Percentiles rank a stretch among this genome's conserved stretches.
These are phyloP conservation scores for Euleptes europaea DNA, from an alignment of 2,113 vertebrate species.

Conservation along the genomic window DNA sequence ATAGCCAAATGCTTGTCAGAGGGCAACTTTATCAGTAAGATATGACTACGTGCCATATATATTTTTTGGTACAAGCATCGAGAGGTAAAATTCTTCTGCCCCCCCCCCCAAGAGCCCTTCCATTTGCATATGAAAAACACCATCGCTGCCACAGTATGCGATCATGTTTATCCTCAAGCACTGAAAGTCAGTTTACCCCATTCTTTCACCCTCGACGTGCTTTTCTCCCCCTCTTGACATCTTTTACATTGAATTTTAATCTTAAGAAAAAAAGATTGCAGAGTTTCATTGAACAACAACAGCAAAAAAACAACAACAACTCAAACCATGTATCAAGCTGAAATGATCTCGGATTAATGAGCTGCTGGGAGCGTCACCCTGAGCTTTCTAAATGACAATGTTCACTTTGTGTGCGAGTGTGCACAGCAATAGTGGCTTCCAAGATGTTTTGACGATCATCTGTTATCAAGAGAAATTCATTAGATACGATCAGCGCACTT, in stretches of 20 bases:
- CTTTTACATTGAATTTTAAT: not conserved
- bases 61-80: not conserved
- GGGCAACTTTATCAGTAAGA: not conserved
- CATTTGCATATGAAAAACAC: not conserved
- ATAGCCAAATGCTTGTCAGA: not conserved
- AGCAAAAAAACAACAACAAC: not conserved
- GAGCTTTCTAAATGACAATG: conserved; percentile 1
- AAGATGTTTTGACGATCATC: conserved; percentile 9
- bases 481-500: not conserved
- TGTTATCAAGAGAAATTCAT: conserved; percentile 2
- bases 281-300: not conserved
- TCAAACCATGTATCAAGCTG: not conserved
- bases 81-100: not conserved
- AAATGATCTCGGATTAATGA: conserved; percentile 9
- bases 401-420: not conserved
- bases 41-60: not conserved
- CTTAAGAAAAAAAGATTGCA: too few relatives aligned
- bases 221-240: not conserved
- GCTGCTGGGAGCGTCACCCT: not conserved
- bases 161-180: not conserved
- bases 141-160: not conserved
- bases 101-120: not conserved
- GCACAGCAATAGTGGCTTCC: not conserved
- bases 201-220: not conserved
- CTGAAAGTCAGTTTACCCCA: not conserved